A percentile compares a stretch with the other conserved stretches of the same genome.
Evolutionary conservation across 2,888 invertebrate genomes (phyloP).

Genomic region (Dryococelus australis): DNA sequence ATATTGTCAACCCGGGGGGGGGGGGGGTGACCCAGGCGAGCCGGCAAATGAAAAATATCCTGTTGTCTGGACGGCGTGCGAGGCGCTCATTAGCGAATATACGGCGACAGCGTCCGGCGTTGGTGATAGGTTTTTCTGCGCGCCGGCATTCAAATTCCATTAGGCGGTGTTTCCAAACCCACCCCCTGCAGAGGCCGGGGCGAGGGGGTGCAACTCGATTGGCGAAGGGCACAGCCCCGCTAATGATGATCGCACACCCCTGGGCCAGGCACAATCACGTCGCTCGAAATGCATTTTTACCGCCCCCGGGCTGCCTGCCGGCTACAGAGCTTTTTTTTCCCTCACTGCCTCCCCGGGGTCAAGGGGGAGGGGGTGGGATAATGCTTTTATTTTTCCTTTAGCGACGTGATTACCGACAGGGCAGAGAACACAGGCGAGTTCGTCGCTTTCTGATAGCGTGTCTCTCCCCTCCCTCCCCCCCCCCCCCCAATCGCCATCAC

Average conservation of each 20-base stretch:
- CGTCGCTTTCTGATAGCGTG: too few relatives aligned
- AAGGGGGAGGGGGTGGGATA: background rate
- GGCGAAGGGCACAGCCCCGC: background rate
- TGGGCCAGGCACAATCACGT: background rate
- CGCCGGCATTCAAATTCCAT: conserved; percentile 11
- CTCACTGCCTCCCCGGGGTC: background rate
- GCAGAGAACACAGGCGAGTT: too few relatives aligned
- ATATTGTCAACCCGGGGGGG: too few relatives aligned
- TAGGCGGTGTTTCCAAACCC: background rate
- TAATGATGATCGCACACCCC: background rate
- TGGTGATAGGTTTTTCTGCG: background rate
- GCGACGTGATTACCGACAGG: too few relatives aligned
- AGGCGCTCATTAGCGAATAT: background rate
- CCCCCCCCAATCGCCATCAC: too few relatives aligned
- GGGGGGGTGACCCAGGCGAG: too few relatives aligned
- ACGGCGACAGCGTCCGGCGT: background rate
- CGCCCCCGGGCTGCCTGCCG: background rate
- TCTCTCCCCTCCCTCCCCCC: too few relatives aligned
- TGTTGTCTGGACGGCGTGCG: background rate
- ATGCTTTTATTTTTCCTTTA: background rate
- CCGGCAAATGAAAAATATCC: conserved; percentile 11
- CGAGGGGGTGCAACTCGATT: background rate
- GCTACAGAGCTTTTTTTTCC: too few relatives aligned
- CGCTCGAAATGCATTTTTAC: background rate
- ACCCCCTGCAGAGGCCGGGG: background rate